Percentiles rank a stretch among this genome's conserved stretches.
Evolutionary conservation across 2,113 vertebrate genomes (phyloP).

Genomic region (Engraulis encrasicolus): DNA sequence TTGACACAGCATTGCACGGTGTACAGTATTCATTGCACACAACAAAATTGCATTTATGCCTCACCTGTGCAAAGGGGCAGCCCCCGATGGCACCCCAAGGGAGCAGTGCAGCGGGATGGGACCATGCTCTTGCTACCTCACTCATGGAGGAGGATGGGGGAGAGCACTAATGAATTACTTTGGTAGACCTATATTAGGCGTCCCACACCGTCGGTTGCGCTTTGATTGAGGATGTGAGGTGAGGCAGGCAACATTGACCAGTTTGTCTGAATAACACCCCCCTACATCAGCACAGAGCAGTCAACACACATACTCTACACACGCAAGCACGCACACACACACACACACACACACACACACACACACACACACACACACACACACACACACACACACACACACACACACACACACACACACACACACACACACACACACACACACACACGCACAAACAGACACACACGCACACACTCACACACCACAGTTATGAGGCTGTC

Average conservation of each 20-base stretch:
- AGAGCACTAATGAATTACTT: no score
- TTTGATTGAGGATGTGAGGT: neutral
- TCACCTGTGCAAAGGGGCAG: no score
- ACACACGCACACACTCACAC: neutral
- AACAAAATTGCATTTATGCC: no score
- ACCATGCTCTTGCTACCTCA: no score
- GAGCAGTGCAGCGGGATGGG: no score
- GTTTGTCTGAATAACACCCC: neutral
- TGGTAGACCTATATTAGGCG: neutral
- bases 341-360: neutral
- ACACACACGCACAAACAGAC: neutral
- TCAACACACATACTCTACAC: no score
- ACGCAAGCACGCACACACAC: neutral
- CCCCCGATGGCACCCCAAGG: no score
- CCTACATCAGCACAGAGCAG: no score
- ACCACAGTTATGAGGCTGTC: neutral
- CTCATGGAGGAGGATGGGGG: no score
- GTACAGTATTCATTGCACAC: no score
- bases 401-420: neutral
- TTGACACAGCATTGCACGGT: no score
- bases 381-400: conserved; percentile 2
- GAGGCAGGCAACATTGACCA: neutral
- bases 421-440: no score
- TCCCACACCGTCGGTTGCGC: neutral
- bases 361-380: neutral